phyloP scores from a whole-genome alignment of 1,140 invertebrate genomes.

The Ostrea denselamellosa region DNA sequence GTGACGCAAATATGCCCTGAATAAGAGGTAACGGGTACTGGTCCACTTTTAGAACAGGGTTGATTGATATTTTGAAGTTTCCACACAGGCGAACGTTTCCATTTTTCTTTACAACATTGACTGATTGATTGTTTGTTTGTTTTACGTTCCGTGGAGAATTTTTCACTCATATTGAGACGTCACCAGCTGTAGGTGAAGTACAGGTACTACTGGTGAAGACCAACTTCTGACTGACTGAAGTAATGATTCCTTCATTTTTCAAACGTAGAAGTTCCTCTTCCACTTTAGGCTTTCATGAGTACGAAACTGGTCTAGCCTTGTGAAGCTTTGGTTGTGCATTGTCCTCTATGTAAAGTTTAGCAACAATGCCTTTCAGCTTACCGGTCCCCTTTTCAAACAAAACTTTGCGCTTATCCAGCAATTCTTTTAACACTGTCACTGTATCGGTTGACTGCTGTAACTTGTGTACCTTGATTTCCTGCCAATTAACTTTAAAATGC shows the following conservation, averaged over 20 bases:
- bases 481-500: slow-evolving; percentile 47
- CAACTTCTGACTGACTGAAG: too few relatives aligned
- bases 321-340: slow-evolving; percentile 47
- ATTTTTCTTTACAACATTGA: slow-evolving; percentile 79
- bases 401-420: too few relatives aligned
- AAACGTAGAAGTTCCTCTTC: too few relatives aligned
- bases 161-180: too few relatives aligned
- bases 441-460: background rate
- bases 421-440: background rate
- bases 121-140: too few relatives aligned
- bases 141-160: too few relatives aligned
- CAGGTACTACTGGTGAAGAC: slow-evolving; percentile 80
- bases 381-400: too few relatives aligned
- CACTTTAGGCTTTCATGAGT: too few relatives aligned
- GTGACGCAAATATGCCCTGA: slow-evolving; percentile 53
- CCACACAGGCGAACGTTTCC: slow-evolving; percentile 79
- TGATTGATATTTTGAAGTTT: slow-evolving; percentile 78
- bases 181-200: too few relatives aligned
- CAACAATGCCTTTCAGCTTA: slow-evolving; percentile 44
- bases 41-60: slow-evolving; percentile 59
- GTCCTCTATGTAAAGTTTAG: background rate
- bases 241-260: too few relatives aligned
- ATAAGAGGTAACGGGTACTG: slow-evolving; percentile 51
- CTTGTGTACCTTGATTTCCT: slow-evolving; percentile 4
- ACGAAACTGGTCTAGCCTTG: slow-evolving; percentile 66